Base-by-base conservation (phyloP, 1,140 invertebrate genomes). In the Sitophilus oryzae region DNA sequence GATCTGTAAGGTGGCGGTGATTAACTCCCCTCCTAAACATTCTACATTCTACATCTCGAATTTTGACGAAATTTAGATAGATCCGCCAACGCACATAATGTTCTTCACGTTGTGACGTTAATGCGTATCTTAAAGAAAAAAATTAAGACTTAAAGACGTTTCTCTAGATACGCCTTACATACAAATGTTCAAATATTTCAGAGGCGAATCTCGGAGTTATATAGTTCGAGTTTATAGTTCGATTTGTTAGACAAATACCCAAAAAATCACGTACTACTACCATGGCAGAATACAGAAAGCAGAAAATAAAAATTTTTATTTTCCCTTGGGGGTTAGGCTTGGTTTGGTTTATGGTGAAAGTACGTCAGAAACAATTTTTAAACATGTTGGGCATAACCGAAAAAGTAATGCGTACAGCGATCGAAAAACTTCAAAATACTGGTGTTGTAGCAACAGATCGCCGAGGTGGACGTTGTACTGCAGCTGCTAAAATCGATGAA, bases 371-470 rank as follows among this genome's bases (percentile, higher is more conserved):
- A 43, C 18, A 18, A 18, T 43, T 43, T 14, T 14, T 43, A 19
- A 43, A 18, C 20, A 43, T 19, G 18, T 43, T 43, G n/a, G n/a
- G 9, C 18, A 43, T 43, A 3, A 5, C 6, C n/a, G 41, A 43
- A 18, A 20, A 14, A 20, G 4, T 23, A 6, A 21, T 5, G 2
- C 16, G 41, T 3, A 43, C 41, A 20, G 41, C 16, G 3, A 11
- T 43, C 3, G 9, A 3, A 15, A 35, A 48, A 37, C 6, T 48
- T 48, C 2, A 30, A 8, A 35, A 14, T 10, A 22, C 21, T 48
- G 45, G 45, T 20, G 8, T 48, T 15, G n/a, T 48, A 10, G 22
- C 30, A 35, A 48, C 30, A 37, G 45, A 48, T 19, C 9, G n/a
- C 2, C 1, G 35, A 8, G 45, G 45, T 10, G 45, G 35, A 16